phyloP scores from a whole-genome alignment of 2,797 vertebrate genomes.

The Lepus oiostolus region DNA sequence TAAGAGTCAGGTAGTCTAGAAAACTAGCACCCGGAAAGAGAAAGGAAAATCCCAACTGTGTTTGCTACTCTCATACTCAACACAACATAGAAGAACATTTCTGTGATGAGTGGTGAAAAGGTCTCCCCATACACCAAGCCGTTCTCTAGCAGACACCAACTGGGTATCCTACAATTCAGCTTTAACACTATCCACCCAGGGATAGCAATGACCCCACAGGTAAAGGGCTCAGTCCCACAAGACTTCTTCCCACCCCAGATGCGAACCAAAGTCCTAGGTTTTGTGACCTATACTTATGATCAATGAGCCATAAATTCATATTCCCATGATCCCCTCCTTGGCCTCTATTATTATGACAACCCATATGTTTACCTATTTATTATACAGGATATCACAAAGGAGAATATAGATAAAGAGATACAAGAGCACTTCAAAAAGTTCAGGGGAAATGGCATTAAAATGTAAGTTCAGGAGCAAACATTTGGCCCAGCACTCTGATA shows the following conservation, averaged over 20 bases:
- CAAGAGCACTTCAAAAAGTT: too few relatives aligned
- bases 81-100: constrained; percentile 8
- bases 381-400: neutral
- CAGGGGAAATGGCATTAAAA: too few relatives aligned
- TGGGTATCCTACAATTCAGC: neutral
- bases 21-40: neutral
- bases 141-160: neutral
- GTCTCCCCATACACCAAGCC: neutral
- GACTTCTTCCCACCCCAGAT: neutral
- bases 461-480: too few relatives aligned
- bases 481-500: too few relatives aligned
- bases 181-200: neutral
- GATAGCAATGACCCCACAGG: neutral
- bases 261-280: neutral
- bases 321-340: neutral
- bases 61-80: constrained; percentile 7
- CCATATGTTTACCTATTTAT: neutral
- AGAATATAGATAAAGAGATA: neutral
- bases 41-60: neutral
- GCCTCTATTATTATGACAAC: neutral
- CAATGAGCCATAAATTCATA: neutral
- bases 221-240: neutral
- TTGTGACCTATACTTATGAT: neutral
- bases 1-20: constrained; percentile 18
- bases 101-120: neutral